Conservation (phyloP, 2,797 vertebrate genomes). For the Chelonia mydas region DNA sequence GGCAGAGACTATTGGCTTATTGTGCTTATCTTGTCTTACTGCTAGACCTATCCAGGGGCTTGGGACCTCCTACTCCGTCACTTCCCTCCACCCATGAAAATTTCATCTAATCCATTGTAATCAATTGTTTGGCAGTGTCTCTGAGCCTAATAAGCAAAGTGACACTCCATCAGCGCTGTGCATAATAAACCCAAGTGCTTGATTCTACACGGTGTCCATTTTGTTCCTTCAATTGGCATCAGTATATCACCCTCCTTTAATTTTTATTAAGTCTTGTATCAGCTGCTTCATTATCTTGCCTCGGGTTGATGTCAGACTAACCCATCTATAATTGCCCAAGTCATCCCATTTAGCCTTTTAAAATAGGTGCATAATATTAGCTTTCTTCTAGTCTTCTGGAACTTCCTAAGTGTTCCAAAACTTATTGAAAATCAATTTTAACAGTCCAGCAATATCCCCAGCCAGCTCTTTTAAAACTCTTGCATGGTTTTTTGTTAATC, state of each 20-base stretch:
- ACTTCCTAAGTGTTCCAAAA: not conserved
- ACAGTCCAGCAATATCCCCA: not conserved
- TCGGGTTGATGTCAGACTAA: not conserved
- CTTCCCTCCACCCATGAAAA: too few relatives aligned
- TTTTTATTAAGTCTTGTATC: not conserved
- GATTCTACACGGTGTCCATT: too few relatives aligned
- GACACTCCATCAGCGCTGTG: too few relatives aligned
- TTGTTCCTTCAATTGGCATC: not conserved
- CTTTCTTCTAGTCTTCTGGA: not conserved
- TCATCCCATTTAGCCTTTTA: not conserved
- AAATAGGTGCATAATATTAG: not conserved
- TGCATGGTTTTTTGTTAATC: not conserved
- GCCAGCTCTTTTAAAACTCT: not conserved
- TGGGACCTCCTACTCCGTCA: too few relatives aligned
- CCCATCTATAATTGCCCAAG: not conserved
- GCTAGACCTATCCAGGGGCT: too few relatives aligned
- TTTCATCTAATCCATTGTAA: too few relatives aligned
- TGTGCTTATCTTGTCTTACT: too few relatives aligned
- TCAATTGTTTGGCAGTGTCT: too few relatives aligned
- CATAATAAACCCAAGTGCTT: too few relatives aligned
- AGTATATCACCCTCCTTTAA: not conserved
- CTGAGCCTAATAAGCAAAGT: too few relatives aligned
- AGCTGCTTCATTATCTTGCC: not conserved
- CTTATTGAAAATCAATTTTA: not conserved
- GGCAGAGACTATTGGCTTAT: too few relatives aligned